These are phyloP conservation scores for Phoxinus dragarum DNA, from an alignment of 2,797 vertebrate species.

Conservation along the genomic window DNA sequence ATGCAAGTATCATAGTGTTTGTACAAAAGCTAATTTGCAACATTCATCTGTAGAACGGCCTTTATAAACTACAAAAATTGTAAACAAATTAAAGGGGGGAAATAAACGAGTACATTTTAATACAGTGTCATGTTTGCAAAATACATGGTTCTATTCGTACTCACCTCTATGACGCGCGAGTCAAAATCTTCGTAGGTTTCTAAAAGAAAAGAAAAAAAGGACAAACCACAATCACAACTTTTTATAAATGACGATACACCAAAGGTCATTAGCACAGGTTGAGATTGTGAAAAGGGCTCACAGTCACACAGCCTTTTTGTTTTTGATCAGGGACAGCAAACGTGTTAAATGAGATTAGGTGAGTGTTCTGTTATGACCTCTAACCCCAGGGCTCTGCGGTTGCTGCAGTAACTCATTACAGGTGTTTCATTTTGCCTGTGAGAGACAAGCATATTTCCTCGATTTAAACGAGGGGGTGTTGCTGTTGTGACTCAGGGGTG, in stretches of 20 bases:
- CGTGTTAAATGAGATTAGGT: background rate
- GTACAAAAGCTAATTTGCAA: background rate
- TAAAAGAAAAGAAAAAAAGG: constrained; percentile 68
- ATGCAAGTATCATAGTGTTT: background rate
- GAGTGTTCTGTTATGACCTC: constrained; percentile 12
- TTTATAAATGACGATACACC: background rate
- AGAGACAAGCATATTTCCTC: constrained; percentile 38
- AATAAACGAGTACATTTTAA: background rate
- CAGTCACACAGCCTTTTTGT: background rate
- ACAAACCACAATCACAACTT: background rate
- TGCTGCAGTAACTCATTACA: constrained; percentile 39
- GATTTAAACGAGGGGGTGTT: constrained; percentile 13
- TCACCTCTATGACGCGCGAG: constrained; percentile 91
- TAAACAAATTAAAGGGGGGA: background rate
- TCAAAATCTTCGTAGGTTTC: constrained; percentile 93
- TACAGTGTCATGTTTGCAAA: background rate
- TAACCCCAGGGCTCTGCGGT: constrained; percentile 13
- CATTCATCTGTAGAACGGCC: background rate
- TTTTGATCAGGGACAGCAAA: constrained; percentile 13
- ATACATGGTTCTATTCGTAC: constrained; percentile 50
- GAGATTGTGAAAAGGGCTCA: background rate
- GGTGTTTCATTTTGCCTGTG: constrained; percentile 30
- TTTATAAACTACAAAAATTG: background rate
- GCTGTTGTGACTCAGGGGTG: constrained; percentile 16
- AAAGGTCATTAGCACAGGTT: background rate